Evolutionary conservation across 2,113 vertebrate species (phyloP).

Genomic region (Lycaon pictus): DNA sequence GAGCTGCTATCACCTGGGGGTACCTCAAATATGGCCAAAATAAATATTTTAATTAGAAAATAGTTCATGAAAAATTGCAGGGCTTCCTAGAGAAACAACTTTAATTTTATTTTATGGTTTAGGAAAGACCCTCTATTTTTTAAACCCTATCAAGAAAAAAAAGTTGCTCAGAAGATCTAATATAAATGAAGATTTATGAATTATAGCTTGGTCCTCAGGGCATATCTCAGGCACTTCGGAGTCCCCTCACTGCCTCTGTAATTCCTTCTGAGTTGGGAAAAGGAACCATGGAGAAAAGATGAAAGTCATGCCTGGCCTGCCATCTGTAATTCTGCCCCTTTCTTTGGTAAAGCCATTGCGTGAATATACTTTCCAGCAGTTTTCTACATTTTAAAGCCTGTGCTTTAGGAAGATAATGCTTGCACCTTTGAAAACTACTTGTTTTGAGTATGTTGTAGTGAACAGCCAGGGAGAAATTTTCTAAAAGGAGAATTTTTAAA

Average conservation of each 20-base stretch:
- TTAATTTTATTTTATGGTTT: background rate
- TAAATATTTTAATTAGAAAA: background rate
- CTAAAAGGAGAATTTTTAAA: background rate
- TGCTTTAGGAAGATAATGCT: background rate
- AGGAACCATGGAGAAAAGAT: background rate
- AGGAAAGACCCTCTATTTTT: background rate
- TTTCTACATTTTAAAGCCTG: background rate
- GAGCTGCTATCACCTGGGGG: too few relatives aligned
- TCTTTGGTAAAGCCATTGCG: background rate
- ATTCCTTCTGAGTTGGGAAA: background rate
- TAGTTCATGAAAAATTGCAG: background rate
- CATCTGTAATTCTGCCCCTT: background rate
- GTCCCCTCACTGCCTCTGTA: background rate
- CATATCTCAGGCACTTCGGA: background rate
- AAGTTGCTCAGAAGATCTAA: background rate
- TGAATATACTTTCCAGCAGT: background rate
- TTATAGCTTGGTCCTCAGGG: background rate
- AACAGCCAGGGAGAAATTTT: background rate
- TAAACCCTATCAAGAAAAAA: background rate
- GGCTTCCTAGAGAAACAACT: background rate
- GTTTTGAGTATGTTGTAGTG: background rate
- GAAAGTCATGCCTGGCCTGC: fast-evolving
- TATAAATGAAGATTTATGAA: background rate
- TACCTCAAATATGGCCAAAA: background rate
- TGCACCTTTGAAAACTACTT: background rate